Base-by-base conservation (phyloP, 2,113 vertebrate species). In the Salminus brasiliensis region DNA sequence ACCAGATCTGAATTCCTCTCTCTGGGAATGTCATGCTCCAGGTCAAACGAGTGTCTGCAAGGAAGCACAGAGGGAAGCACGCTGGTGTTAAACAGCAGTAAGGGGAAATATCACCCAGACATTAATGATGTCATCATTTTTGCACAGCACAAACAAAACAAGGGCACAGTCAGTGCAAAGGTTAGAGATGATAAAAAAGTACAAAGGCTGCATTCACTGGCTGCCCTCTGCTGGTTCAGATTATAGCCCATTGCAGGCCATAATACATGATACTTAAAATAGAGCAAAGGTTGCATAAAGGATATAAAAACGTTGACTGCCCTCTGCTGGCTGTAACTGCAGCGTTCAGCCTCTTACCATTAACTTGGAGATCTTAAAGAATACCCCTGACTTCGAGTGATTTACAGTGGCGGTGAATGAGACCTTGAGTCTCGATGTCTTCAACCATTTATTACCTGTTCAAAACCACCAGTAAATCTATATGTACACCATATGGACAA, bases 41-140 rank as follows among this genome's bases (percentile, higher is more conserved):
- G 76, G 47, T 91, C 53, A 80, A 92, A 92, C 0, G 90, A 87
- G 16, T 68, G 86, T 79, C 93, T 93, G 12, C 16, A 79, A 79
- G 63, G 65, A 3, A 84, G 15, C 47, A 72, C 6, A 66, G 16
- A 10, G n/a, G n/a, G n/a, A 45, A 68, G 53, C 25, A 2, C n/a
- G n/a, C n/a, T n/a, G 8, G 27, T 59, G 49, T 43, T 23, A 43
- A 29, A 59, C n/a, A 65, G 21, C 30, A 27, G 3, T 23, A 16
- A 16, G 52, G 2, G 13, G 13, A 47, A 16, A 23, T 11, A 39
- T 5, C 25, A 41, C 16, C 7, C 23, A 49, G 30, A 32, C 21
- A 25, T 68, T 30, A 47, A 43, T 59, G 8, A 6, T 41, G n/a
- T 68, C 43, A 30, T 59, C 16, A 12, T 15, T 15, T 4, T 55